Conservation (phyloP, 2,888 invertebrate genomes). For the Hemithea aestivaria region DNA sequence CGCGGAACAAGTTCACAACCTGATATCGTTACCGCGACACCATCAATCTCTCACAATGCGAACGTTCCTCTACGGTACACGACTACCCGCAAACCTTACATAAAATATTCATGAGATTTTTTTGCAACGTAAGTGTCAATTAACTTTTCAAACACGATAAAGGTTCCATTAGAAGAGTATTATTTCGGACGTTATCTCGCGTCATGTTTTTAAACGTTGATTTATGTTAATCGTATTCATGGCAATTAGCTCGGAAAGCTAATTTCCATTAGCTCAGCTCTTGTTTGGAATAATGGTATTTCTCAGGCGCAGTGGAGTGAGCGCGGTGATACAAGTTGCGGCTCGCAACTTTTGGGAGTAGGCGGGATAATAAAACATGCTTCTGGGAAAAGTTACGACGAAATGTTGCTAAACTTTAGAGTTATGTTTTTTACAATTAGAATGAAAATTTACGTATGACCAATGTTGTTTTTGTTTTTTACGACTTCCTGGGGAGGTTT, state of each 20-base stretch:
- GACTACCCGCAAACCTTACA: slow-evolving; percentile 3
- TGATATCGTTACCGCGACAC: too few relatives aligned
- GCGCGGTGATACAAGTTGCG: slow-evolving; percentile 8
- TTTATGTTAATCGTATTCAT: slow-evolving; percentile 58
- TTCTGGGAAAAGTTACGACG: too few relatives aligned
- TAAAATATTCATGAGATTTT: slow-evolving; percentile 18
- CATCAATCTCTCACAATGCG: neutral
- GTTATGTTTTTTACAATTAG: too few relatives aligned
- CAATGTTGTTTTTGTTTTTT: too few relatives aligned
- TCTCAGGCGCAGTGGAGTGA: slow-evolving; percentile 18
- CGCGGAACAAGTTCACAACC: too few relatives aligned
- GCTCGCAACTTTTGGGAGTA: neutral
- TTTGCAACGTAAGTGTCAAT: slow-evolving; percentile 19
- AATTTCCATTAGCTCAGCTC: slow-evolving; percentile 51
- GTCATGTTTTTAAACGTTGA: slow-evolving; percentile 54
- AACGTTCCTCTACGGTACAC: neutral
- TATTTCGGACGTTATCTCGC: slow-evolving; percentile 30
- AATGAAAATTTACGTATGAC: too few relatives aligned
- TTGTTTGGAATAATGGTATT: slow-evolving; percentile 40
- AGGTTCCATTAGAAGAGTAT: slow-evolving; percentile 20
- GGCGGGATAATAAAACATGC: too few relatives aligned
- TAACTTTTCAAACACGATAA: slow-evolving; percentile 22
- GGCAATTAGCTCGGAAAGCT: slow-evolving; percentile 51
- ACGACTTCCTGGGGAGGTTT: too few relatives aligned
- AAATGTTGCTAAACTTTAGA: too few relatives aligned